A percentile compares a stretch with the other conserved stretches of the same genome.
Conservation (phyloP, 2,888 invertebrate species). For the Phengaris arion region DNA sequence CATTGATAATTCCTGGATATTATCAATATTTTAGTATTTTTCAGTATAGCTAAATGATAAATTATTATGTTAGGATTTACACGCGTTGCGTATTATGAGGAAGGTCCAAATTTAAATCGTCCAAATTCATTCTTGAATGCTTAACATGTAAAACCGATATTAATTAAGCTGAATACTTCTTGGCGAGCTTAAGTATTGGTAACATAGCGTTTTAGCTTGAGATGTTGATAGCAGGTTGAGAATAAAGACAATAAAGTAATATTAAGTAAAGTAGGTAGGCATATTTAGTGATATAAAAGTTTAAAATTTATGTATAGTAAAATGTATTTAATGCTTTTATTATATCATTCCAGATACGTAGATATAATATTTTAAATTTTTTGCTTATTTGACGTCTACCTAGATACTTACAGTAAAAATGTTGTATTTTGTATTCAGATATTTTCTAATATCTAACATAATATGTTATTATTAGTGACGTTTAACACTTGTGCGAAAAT, state of each 20-base stretch:
- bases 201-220: background rate
- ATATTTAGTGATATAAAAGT: background rate
- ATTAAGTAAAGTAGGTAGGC: background rate
- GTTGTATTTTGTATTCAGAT: background rate
- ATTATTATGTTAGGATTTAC: constrained; percentile 2
- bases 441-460: background rate
- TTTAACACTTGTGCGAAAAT: too few species aligned
- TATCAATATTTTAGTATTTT: constrained; percentile 8
- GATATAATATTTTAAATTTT: background rate
- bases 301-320: constrained; percentile 45
- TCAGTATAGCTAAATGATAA: background rate
- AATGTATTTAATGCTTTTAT: constrained; percentile 13
- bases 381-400: background rate
- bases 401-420: background rate
- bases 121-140: background rate
- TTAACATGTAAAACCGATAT: background rate
- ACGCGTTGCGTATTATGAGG: background rate
- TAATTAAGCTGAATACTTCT: background rate
- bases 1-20: background rate
- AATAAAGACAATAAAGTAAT: constrained; percentile 21
- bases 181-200: background rate
- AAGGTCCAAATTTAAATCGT: background rate
- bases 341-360: constrained; percentile 11
- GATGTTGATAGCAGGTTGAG: background rate
- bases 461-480: too few species aligned